Evolutionary conservation across 2,113 vertebrate genomes (phyloP).

Genomic region (Anhinga anhinga): DNA sequence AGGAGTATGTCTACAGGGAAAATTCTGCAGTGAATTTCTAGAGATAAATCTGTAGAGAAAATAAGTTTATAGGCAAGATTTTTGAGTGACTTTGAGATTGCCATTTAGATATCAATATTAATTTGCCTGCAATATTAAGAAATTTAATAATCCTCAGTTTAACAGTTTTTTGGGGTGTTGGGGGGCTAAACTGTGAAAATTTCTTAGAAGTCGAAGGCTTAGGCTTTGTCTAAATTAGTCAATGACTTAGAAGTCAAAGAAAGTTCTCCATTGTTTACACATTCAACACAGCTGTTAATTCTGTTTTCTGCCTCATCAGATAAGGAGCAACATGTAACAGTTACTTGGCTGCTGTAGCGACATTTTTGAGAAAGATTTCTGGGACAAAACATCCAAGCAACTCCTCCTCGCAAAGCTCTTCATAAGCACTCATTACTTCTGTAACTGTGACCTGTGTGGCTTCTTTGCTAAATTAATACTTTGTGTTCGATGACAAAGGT

Average conservation of each 20-base stretch:
- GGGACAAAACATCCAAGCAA: neutral
- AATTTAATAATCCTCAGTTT: neutral
- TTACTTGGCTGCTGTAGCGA: neutral
- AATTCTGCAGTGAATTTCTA: neutral
- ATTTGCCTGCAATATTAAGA: neutral
- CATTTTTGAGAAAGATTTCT: neutral
- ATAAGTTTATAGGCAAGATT: neutral
- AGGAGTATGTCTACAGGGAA: neutral
- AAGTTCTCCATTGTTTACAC: neutral
- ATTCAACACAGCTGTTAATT: neutral
- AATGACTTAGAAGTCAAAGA: neutral
- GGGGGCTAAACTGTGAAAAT: neutral
- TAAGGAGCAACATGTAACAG: neutral
- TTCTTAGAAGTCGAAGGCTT: neutral
- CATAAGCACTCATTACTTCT: neutral
- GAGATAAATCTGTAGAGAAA: neutral
- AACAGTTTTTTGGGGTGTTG: neutral
- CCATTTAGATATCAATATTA: neutral
- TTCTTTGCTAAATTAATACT: neutral
- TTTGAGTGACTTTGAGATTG: neutral
- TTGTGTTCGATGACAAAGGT: neutral
- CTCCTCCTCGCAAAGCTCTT: neutral
- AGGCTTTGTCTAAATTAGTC: neutral
- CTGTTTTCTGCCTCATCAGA: neutral
- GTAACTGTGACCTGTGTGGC: neutral